Evolutionary conservation across 2,888 invertebrate species (phyloP).

Genomic region (Eupithecia inturbata): DNA sequence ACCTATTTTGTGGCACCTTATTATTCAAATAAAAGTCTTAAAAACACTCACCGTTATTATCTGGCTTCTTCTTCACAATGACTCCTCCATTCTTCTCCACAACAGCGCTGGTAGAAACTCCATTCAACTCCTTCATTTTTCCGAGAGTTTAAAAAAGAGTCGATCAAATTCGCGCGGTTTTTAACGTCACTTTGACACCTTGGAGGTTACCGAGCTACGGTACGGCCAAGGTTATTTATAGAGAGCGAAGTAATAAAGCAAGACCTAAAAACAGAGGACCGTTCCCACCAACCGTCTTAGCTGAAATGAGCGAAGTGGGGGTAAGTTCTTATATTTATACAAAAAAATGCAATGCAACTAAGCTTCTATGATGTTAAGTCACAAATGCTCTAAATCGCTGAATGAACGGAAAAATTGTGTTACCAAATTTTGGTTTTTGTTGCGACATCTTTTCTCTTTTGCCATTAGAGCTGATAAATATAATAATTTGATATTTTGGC

Average conservation of each 20-base stretch:
- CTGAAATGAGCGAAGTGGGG: conserved; percentile 46
- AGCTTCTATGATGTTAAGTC: background rate
- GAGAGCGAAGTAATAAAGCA: conserved; percentile 45
- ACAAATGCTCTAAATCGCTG: background rate
- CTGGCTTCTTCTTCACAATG: conserved; percentile 71
- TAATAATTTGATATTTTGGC: conserved; percentile 20
- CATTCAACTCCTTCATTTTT: conserved; percentile 75
- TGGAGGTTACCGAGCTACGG: conserved; percentile 62
- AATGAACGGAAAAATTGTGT: conserved; percentile 19
- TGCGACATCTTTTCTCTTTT: conserved; percentile 41
- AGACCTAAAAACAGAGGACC: conserved; percentile 43
- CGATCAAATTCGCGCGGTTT: conserved; percentile 68
- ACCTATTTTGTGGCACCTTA: background rate
- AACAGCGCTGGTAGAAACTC: conserved; percentile 62
- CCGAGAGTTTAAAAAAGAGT: conserved; percentile 40
- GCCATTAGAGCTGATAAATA: conserved; percentile 19
- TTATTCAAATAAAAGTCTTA: background rate
- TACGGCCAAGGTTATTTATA: conserved; percentile 66
- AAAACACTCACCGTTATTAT: conserved; percentile 65
- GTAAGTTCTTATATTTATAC: conserved; percentile 54
- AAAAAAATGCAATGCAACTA: conserved; percentile 40
- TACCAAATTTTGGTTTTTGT: conserved; percentile 35
- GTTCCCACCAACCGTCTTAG: conserved; percentile 43
- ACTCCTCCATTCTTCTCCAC: conserved; percentile 64
- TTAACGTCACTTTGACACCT: conserved; percentile 77